Base-by-base conservation (phyloP, 2,797 vertebrate species). In the Enteromius afrohamiltoni region DNA sequence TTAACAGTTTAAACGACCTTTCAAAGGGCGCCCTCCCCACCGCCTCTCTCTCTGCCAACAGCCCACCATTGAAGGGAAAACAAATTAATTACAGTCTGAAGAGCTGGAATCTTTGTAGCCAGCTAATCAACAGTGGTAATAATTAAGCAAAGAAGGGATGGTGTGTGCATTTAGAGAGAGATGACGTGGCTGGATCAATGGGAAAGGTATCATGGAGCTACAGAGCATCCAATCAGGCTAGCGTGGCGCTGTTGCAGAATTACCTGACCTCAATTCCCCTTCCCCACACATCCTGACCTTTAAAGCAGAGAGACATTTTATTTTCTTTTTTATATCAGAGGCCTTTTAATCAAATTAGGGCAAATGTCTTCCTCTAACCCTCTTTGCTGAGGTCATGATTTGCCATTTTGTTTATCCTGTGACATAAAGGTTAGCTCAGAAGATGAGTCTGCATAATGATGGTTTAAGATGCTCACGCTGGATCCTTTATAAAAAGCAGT, bases 1-100 rank as follows among this genome's bases (percentile, higher is more conserved):
- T 86, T 67, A 92, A 90, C 85, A 74, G 86, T 89, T 89, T 93
- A 92, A 92, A 91, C 88, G 91, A 93, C 93, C 93, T 94, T 93
- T 92, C 88, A 88, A 92, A 94, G 91, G 90, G 90, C 88, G 8
- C 21, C 84, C 82, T 74, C 64, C 79, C 83, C 34, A 10, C 51
- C 55, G 64, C 85, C 14, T 37, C 82, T 69, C 76, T 8, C 69
- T 86, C 29, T 68, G 73, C 55, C 64, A 83, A 60, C 45, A 70
- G 68, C 53, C 77, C 51, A 79, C 51, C 70, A 84, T 86, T 87
- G 86, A 67, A 60, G 70, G 65, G 75, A 85, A 89, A 89, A 88
- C 85, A 89, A 88, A 87, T 83, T 80, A 88, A 89, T 88, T 84
- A 87, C 62, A 68, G 69, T 84, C 78, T 84, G 68, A 70, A 86